Percentiles rank a stretch among this genome's conserved stretches.
phyloP scores from a whole-genome alignment of 2,888 invertebrate species.

The Meteorus colon region DNA sequence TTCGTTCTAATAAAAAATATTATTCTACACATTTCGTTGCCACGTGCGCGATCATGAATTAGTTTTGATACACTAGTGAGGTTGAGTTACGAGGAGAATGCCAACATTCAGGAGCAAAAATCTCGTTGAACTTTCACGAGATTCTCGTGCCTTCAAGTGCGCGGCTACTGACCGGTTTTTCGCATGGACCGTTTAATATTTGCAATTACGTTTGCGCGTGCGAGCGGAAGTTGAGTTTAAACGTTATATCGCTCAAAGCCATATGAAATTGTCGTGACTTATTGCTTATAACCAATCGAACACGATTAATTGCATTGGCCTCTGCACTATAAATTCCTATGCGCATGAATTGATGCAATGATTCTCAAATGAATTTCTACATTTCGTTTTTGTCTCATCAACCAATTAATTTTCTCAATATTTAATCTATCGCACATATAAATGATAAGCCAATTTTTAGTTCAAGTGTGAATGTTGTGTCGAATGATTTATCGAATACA shows the following conservation, averaged over 20 bases:
- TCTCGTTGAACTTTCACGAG: conserved; percentile 53
- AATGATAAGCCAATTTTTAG: background rate
- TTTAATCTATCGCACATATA: background rate
- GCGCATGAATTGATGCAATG: background rate
- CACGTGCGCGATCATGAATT: conserved; percentile 32
- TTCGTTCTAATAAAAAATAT: background rate
- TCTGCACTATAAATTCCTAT: conserved; percentile 7
- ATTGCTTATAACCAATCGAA: conserved; percentile 1
- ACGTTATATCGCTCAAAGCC: conserved; percentile 18
- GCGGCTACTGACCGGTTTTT: conserved; percentile 52
- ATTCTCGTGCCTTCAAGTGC: conserved; percentile 49
- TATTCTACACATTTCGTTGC: background rate
- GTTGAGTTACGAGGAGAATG: conserved; percentile 38
- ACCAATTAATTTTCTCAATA: background rate
- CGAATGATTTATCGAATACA: background rate
- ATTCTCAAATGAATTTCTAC: background rate
- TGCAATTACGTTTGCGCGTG: conserved; percentile 47
- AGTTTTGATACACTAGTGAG: background rate
- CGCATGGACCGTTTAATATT: conserved; percentile 34
- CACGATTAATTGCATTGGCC: conserved; percentile 17
- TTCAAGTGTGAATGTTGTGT: background rate
- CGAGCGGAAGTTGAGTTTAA: conserved; percentile 38
- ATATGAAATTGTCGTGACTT: conserved; percentile 16
- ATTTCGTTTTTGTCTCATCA: background rate
- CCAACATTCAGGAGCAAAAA: conserved; percentile 44